Conservation (phyloP, 1,140 invertebrate genomes). For the Pogonognathellus flavescens region DNA sequence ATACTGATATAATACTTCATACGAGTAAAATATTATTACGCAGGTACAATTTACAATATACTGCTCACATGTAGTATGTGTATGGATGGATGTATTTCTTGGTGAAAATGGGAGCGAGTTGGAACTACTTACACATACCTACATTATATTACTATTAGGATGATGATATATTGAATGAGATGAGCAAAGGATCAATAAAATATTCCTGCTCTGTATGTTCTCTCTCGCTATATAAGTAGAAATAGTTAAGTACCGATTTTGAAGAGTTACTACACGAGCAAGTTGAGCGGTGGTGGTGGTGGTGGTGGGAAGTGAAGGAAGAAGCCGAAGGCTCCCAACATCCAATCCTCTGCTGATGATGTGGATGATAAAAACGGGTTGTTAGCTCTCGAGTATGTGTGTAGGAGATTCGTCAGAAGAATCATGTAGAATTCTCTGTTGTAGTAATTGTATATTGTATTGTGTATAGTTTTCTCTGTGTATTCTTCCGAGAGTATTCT, state of each 20-base stretch:
- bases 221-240: conserved; percentile 1
- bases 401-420: background rate
- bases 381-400: conserved; percentile 19
- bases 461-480: background rate
- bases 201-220: background rate
- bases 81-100: background rate
- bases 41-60: too few relatives aligned
- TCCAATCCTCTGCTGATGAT: conserved; percentile 17
- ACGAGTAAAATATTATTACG: too few relatives aligned
- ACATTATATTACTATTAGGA: too few relatives aligned
- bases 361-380: conserved; percentile 46
- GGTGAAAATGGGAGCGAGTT: too few relatives aligned
- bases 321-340: conserved; percentile 16
- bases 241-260: conserved; percentile 31
- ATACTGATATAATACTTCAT: too few relatives aligned
- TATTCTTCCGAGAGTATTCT: too few relatives aligned
- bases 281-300: conserved; percentile 36
- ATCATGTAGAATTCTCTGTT: background rate
- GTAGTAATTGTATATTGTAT: background rate
- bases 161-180: background rate
- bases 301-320: conserved; percentile 13
- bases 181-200: conserved; percentile 42
- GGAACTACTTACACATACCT: too few relatives aligned
- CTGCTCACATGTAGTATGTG: too few relatives aligned
- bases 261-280: background rate